These are phyloP conservation scores for Leuctra nigra DNA, from an alignment of 2,888 invertebrate species.

Conservation along the genomic window DNA sequence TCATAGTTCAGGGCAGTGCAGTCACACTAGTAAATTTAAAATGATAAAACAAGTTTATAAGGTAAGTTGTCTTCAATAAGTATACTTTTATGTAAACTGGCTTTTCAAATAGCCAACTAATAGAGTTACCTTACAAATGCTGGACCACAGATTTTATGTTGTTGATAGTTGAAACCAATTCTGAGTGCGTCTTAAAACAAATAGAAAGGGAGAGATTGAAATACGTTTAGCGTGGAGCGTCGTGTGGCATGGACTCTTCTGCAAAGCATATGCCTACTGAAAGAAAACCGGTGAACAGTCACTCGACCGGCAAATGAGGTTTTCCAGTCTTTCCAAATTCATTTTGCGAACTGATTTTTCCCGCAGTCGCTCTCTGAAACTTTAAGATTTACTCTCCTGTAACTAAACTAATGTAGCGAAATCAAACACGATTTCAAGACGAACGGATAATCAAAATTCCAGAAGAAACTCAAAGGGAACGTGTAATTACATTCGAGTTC, in stretches of 20 bases:
- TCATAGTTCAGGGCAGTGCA: no score
- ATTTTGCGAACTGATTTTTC: conserved; percentile 27
- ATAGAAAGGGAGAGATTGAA: no score
- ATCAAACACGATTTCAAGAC: conserved; percentile 11
- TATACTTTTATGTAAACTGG: no score
- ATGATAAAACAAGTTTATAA: no score
- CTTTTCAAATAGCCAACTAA: no score
- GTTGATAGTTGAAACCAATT: no score
- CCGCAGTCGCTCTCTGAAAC: conserved; percentile 15
- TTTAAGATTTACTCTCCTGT: conserved; percentile 19
- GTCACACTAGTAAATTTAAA: no score
- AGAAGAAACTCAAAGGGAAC: conserved; percentile 5
- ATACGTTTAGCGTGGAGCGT: background rate
- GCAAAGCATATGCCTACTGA: conserved; percentile 7
- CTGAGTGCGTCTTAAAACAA: no score
- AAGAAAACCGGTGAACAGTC: conserved; percentile 21
- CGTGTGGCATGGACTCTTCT: background rate
- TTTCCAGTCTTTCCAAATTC: conserved; percentile 29
- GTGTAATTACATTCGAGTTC: conserved; percentile 2
- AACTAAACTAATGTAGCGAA: conserved; percentile 23
- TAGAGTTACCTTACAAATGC: no score
- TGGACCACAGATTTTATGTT: no score
- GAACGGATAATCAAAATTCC: conserved; percentile 18
- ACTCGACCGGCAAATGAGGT: conserved; percentile 30
- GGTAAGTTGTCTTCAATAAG: no score